Base-by-base conservation (phyloP, 2,113 vertebrate genomes). In the Oreochromis spilurus region DNA sequence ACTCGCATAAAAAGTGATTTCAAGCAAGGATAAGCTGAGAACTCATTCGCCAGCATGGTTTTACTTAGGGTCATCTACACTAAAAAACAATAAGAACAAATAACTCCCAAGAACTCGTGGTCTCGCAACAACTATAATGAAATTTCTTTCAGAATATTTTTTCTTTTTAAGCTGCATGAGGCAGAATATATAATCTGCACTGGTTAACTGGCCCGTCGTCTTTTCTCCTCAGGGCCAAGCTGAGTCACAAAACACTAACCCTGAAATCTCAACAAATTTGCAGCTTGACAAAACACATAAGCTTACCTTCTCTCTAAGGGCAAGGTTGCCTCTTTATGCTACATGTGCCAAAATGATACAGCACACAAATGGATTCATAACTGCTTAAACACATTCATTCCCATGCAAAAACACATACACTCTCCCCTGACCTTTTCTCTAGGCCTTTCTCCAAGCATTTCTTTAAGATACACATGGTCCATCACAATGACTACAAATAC, bases 251-350 rank as follows among this genome's bases (percentile, higher is more conserved):
- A 65, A 86, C 81, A 57, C 82, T 72, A 87, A 91, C 85, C 88
- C 89, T 50, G 81, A 91, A 84, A 89, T 89, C 89, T 90, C 88
- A 91, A 92, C 88, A 88, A 80, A 90, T 93, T 91, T 91, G 77
- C 83, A 90, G 93, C 91, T 90, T 93, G 89, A 87, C 83, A 90
- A 94, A 91, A 93, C 84, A 85, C 65, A 40, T 26, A 58, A 26
- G 84, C 57, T 88, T 89, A 87, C 70, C 70, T 84, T 60, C 67
- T 77, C 91, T 88, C 82, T 43, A 3, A 79, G 89, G 89, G 84
- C 36, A 78, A 14, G 19, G 14, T 72, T 78, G 31, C 53, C 65
- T 87, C 79, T 88, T 92, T 86, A 83, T 77, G 72, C 34, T 83
- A 52, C 80, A 82, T 14, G 13, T 77, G 54, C 65, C 82, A 81